Base-by-base conservation (phyloP, 2,888 invertebrate genomes). In the Brenthis daphne region DNA sequence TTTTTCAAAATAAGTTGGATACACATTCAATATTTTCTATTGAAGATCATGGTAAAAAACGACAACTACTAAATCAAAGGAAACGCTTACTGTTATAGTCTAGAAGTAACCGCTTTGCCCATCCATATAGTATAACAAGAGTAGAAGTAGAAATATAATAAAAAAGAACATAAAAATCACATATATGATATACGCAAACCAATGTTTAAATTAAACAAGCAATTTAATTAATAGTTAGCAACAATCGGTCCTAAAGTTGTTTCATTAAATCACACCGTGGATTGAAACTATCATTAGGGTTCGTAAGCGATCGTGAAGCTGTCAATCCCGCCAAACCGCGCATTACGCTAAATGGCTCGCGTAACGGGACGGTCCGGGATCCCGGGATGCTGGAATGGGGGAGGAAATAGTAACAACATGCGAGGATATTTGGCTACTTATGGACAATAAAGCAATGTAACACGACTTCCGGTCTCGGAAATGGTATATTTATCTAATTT, bases 341-440 rank as follows among this genome's bases (percentile, higher is more conserved):
- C 87, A 90, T 92, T 90, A 91, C 81, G 85, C 83, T 87, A 92
- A 92, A 92, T 92, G 92, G 90, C 82, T 87, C 89, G 92, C 80
- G 80, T 87, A 89, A 91, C 87, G 82, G 85, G 81, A 85, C 81
- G 77, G 67, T 76, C 67, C 69, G 67, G 71, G 75, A 67, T 74
- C 77, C 79, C 74, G 71, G 78, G 78, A 76, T 76, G 74, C 77
- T 78, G 76, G 77, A 79, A 75, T 75, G 78, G 80, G 80, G 82
- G 83, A 83, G 90, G 90, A 88, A 87, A 89, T 89, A 90, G 89
- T 90, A 86, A 67, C 51, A 71, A 80, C 79, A 80, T 78, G 79
- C 80, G 77, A 81, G 80, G 82, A 82, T 80, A 79, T 82, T 78
- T 75, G 77, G 77, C 83, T 80, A 82, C 84, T 88, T 85, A 91